Evolutionary conservation across 2,888 invertebrate genomes (phyloP).

Genomic region (Drosophila siamana): DNA sequence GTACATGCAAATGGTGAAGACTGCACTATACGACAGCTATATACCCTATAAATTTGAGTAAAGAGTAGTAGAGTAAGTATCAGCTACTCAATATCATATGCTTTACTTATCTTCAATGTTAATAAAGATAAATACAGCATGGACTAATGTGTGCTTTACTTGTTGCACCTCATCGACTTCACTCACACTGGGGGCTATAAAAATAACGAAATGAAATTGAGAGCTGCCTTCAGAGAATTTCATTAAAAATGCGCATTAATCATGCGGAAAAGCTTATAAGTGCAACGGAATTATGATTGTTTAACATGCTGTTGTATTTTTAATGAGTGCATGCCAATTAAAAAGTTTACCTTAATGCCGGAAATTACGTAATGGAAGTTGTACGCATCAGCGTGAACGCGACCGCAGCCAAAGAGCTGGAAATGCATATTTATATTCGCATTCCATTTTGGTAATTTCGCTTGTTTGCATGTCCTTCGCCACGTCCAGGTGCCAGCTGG

Average conservation of each 20-base stretch:
- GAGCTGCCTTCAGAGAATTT: not conserved
- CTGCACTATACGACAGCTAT: not conserved
- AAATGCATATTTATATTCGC: slow-evolving; percentile 33
- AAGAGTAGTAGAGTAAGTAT: too few species aligned
- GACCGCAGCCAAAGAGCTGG: not conserved
- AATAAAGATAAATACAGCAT: too few species aligned
- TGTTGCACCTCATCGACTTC: too few species aligned
- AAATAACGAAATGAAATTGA: not conserved
- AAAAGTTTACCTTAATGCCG: slow-evolving; percentile 23
- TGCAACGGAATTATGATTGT: slow-evolving; percentile 9
- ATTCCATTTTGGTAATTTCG: slow-evolving; percentile 15
- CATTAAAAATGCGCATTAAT: slow-evolving; percentile 11
- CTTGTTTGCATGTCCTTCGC: slow-evolving; percentile 5
- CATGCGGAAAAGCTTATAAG: slow-evolving; percentile 3
- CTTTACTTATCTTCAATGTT: too few species aligned
- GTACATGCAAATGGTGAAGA: slow-evolving; percentile 12
- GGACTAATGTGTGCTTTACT: not conserved
- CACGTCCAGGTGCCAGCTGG: not conserved
- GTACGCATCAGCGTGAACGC: slow-evolving; percentile 1
- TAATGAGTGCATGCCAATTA: slow-evolving; percentile 42
- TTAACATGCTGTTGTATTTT: slow-evolving; percentile 20
- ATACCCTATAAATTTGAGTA: not conserved
- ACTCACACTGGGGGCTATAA: not conserved
- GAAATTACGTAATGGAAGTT: slow-evolving; percentile 39
- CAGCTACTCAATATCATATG: too few species aligned